Base-by-base conservation (phyloP, 2,888 invertebrate genomes). In the Mythimna pallens region DNA sequence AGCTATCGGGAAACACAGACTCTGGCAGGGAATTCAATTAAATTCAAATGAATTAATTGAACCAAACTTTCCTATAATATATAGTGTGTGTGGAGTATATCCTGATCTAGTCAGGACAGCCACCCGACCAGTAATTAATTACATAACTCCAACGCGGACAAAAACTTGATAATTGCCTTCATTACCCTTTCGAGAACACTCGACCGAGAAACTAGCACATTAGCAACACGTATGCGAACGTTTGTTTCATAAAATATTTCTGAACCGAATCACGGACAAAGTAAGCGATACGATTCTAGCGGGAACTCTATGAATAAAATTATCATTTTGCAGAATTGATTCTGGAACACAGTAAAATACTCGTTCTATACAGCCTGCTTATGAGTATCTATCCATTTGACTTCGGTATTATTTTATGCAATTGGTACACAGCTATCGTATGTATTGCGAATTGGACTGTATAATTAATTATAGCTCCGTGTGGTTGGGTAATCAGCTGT, bases 281-380 rank as follows among this genome's bases (percentile, higher is more conserved):
- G 95, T 95, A 95, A 95, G 93, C 95, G 93, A 94, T 95, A 94
- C 95, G 90, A 93, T 94, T 94, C 93, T 92, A 92, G 93, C 93
- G 93, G 93, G 92, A 94, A 95, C 95, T 95, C 95, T 95, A 95
- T 95, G 95, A 95, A 95, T 95, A 95, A 95, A 95, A 95, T 95
- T 95, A 95, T 95, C 95, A 93, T 95, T 95, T 93, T 92, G 93
- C 93, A 92, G 94, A 95, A 95, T 95, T 95, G 95, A 95, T 95
- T 95, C 93, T 92, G 94, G 90, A 92, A 91, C 88, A 90, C 91
- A 93, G 94, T 94, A 94, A 95, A 93, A 93, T 93, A 92, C 91
- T 92, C 88, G 90, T 89, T 91, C 91, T 90, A 93, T 92, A 93
- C 86, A 88, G 92, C 89, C 92, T 92, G 93, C 89, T 93, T 93